A percentile compares a stretch with the other conserved stretches of the same genome.
Conservation (phyloP, 2,113 vertebrate genomes). For the Grantiella picta region DNA sequence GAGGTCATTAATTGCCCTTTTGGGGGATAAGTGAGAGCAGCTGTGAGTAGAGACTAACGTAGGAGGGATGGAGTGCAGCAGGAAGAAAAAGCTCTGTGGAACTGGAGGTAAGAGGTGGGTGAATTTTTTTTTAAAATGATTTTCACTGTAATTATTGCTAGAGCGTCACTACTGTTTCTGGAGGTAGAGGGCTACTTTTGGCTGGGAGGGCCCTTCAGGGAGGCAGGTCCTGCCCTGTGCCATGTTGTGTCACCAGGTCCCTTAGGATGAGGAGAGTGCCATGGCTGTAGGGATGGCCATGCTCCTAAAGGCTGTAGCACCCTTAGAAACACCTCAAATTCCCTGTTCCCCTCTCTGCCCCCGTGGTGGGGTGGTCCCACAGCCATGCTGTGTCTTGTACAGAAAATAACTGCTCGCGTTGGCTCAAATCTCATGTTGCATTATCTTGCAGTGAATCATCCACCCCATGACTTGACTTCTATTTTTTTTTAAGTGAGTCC, state of each 20-base stretch:
- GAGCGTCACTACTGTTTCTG: background rate
- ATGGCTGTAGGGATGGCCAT: fast-evolving
- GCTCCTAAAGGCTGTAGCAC: background rate
- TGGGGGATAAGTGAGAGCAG: background rate
- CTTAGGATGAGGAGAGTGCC: too few species aligned
- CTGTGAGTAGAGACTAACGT: fast-evolving
- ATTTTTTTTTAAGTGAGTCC: background rate
- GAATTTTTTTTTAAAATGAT: background rate
- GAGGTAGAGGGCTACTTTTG: fast-evolving
- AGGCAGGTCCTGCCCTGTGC: too few species aligned
- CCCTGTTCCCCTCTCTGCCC: fast-evolving
- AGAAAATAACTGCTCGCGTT: background rate
- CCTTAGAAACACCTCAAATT: fast-evolving
- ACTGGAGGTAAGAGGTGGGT: background rate
- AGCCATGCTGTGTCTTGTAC: background rate
- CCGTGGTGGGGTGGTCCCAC: too few species aligned
- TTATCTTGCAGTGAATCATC: background rate
- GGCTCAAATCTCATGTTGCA: background rate
- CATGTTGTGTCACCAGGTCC: fast-evolving
- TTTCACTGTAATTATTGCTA: fast-evolving
- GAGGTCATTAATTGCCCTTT: background rate
- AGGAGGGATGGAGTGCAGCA: fast-evolving
- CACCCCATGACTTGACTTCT: background rate
- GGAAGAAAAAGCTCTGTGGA: fast-evolving
- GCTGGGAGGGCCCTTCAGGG: fast-evolving